Conservation (phyloP, 2,888 invertebrate genomes). For the Tenodera sinensis region DNA sequence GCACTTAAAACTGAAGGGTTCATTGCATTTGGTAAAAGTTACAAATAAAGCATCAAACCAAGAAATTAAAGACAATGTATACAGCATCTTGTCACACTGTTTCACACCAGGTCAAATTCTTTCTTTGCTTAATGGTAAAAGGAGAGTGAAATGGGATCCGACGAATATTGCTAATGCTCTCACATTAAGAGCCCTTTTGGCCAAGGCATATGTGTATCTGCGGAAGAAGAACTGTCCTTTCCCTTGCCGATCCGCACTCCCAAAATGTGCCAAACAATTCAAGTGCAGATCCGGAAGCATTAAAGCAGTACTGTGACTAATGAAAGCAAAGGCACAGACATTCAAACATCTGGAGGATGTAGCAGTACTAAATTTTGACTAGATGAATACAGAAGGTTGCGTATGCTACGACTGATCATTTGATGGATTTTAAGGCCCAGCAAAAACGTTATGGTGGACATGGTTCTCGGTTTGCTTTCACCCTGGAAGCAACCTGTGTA, state of each 20-base stretch:
- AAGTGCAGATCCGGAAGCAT: background rate
- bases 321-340: background rate
- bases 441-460: background rate
- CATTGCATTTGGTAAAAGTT: too few species aligned
- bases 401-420: background rate
- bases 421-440: background rate
- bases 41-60: background rate
- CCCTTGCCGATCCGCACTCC: background rate
- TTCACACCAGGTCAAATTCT: too few species aligned
- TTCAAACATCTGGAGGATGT: background rate
- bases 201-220: background rate
- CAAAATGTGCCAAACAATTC: background rate
- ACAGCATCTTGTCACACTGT: too few species aligned
- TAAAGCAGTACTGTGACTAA: background rate
- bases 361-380: background rate
- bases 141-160: too few species aligned
- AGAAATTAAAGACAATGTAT: background rate
- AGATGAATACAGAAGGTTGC: background rate
- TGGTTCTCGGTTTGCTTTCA: too few species aligned
- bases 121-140: too few species aligned
- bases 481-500: too few species aligned
- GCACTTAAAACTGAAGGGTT: too few species aligned
- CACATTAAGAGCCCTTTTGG: background rate
- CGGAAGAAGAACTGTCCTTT: background rate
- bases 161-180: too few species aligned